Base-by-base conservation (phyloP, 2,797 vertebrate genomes). In the Echiichthys vipera region DNA sequence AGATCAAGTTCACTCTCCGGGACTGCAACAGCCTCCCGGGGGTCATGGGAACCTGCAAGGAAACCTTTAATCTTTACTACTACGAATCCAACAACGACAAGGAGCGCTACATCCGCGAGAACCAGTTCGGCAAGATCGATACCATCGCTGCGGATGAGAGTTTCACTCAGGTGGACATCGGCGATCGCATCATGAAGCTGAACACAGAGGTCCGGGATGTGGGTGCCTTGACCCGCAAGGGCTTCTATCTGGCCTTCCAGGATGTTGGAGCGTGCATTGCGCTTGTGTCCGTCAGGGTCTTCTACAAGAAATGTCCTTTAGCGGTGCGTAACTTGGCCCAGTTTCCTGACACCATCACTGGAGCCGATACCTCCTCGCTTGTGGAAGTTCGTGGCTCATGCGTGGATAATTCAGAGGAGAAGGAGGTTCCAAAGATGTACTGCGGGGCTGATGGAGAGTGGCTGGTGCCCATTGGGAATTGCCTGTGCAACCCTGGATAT, bases 351-450 rank as follows among this genome's bases (percentile, higher is more conserved):
- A 99, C 98, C 56, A 95, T 98, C 65, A 98, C 98, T 0, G 98
- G 98, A 18, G 96, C 96, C 0, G 98, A 99, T 71, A 98, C 97
- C 0, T 99, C 98, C 30, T 98, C 98, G 0, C 94, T 99, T 78
- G 98, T 99, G 92, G 98, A 99, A 86, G 96, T 99, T 77, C 95
- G 96, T 0, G 98, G 98, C 80, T 98, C 98, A 7, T 99, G 98
- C 49, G 97, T 99, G 93, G 96, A 98, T 93, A 96, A 98, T 91
- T 98, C 98, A 0, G 97, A 98, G 87, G 98, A 99, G 86, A 98
- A 96, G 85, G 98, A 99, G 89, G 96, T 97, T 90, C 98, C 98
- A 79, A 98, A 98, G 94, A 99, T 99, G 98, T 99, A 99, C 94
- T 99, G 98, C 1, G 97, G 98, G 68, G 97, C 98, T 64, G 98